Evolutionary conservation across 1,140 invertebrate species (phyloP).

Genomic region (Mesaphorura yosii): DNA sequence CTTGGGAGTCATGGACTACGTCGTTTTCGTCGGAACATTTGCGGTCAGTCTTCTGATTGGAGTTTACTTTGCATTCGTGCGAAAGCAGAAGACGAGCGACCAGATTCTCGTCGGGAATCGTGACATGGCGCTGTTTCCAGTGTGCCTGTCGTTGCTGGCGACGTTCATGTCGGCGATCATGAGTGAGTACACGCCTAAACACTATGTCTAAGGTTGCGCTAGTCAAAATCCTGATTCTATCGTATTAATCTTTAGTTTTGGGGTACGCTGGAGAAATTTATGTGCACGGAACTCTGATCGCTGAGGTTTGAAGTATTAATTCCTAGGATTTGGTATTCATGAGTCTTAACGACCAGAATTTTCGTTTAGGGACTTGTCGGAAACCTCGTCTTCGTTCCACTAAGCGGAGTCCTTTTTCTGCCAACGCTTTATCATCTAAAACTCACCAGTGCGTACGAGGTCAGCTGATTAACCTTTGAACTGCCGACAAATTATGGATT

Average conservation of each 20-base stretch:
- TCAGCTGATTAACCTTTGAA: no score
- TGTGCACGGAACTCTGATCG: constrained; percentile 22
- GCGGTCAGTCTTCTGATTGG: constrained; percentile 32
- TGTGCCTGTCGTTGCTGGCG: constrained; percentile 19
- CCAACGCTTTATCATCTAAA: constrained; percentile 27
- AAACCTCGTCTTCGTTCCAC: constrained; percentile 27
- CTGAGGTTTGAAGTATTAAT: constrained; percentile 17
- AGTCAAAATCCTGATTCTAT: no score
- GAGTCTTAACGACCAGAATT: no score
- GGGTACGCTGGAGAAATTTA: constrained; percentile 28
- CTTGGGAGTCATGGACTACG: constrained; percentile 1
- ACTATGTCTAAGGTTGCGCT: no score
- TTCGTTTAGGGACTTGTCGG: no score
- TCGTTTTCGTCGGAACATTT: constrained; percentile 18
- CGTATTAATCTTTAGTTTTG: constrained; percentile 2
- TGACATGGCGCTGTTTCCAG: constrained; percentile 27
- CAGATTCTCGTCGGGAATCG: constrained; percentile 37
- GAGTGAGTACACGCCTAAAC: constrained; percentile 21
- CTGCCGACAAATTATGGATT: no score
- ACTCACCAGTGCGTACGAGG: constrained; percentile 30
- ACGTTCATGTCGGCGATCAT: constrained; percentile 29
- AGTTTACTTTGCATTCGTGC: constrained; percentile 39
- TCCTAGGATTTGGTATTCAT: no score
- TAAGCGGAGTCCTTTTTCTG: constrained; percentile 23
- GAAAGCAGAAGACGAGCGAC: constrained; percentile 38